Percentiles rank a stretch among this genome's conserved stretches.
Conservation (phyloP, 2,113 vertebrate genomes). For the Hystrix brachyura region DNA sequence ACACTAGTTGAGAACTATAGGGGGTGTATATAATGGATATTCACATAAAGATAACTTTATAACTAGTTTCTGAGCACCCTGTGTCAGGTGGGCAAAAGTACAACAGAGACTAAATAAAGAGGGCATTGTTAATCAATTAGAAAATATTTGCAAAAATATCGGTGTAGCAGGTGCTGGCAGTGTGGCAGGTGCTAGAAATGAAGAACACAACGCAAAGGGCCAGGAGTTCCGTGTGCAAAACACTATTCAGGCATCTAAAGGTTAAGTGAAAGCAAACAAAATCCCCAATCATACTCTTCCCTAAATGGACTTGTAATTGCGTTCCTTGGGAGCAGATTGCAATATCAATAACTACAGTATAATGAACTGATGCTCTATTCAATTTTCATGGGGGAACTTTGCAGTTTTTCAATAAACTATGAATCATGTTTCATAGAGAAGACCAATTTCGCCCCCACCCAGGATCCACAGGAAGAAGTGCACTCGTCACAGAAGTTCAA, state of each 20-base stretch:
- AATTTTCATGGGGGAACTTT: constrained; percentile 29
- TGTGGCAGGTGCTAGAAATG: not conserved
- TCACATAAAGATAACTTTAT: not conserved
- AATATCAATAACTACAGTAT: constrained; percentile 54
- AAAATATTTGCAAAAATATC: not conserved
- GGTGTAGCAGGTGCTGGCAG: not conserved
- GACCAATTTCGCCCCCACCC: not conserved
- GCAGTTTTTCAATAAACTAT: constrained; percentile 61
- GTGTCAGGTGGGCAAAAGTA: not conserved
- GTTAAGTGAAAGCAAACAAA: constrained; percentile 50
- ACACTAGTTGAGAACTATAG: not conserved
- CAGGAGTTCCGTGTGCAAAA: not conserved
- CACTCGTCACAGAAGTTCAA: not conserved
- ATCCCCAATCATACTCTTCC: not conserved
- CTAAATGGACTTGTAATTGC: constrained; percentile 66
- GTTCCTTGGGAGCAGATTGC: constrained; percentile 44
- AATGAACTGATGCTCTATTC: constrained; percentile 63
- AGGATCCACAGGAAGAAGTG: constrained; percentile 36
- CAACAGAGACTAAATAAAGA: not conserved
- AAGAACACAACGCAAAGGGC: not conserved
- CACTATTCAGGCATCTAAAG: not conserved
- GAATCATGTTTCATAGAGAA: constrained; percentile 48
- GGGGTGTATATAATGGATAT: not conserved
- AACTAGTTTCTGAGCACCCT: not conserved
- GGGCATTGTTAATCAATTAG: not conserved